Conservation (phyloP, 2,888 invertebrate genomes). For the Nemoura dubitans region DNA sequence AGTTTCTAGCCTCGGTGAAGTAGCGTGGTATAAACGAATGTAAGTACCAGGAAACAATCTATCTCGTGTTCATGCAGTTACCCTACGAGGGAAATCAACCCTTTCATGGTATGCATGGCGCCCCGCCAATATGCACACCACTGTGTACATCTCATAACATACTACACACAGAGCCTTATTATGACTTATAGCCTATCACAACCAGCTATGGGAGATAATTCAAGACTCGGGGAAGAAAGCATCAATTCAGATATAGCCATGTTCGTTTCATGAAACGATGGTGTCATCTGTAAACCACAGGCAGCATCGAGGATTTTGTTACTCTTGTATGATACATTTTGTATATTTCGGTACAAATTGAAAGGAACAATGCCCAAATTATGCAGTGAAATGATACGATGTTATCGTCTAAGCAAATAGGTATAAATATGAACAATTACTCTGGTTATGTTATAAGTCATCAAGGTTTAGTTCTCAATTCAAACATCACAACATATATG, state of each 20-base stretch:
- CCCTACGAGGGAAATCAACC: background rate
- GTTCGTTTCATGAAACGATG: background rate
- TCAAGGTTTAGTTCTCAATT: no score
- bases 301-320: no score
- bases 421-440: no score
- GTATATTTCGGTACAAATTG: no score
- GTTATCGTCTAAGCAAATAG: no score
- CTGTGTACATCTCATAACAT: constrained; percentile 20
- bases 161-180: background rate
- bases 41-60: constrained; percentile 38
- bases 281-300: no score
- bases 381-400: no score
- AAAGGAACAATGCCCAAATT: no score
- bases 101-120: constrained; percentile 13
- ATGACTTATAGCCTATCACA: constrained; percentile 30
- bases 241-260: background rate
- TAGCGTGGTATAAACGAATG: constrained; percentile 24
- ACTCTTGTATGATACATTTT: no score
- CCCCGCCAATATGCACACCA: constrained; percentile 33
- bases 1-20: background rate
- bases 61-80: constrained; percentile 26
- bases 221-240: background rate
- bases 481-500: no score
- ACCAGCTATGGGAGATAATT: constrained; percentile 16
- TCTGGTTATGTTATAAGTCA: no score